These are phyloP conservation scores for Amiota minor DNA, from an alignment of 2,888 invertebrate genomes.

Conservation along the genomic window DNA sequence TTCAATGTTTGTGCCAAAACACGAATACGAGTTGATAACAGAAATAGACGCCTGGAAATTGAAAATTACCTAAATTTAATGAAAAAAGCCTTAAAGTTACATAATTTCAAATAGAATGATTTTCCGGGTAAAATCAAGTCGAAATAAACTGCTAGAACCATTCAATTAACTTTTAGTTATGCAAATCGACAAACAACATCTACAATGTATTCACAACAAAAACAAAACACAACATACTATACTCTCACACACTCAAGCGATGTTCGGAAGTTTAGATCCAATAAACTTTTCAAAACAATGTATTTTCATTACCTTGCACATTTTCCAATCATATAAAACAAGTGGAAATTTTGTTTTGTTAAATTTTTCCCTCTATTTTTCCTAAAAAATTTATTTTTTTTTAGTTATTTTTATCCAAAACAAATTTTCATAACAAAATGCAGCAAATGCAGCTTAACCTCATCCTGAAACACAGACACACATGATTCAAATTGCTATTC, in stretches of 20 bases:
- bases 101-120: no score
- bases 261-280: background rate
- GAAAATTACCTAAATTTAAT: no score
- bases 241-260: background rate
- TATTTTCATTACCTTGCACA: conserved; percentile 62
- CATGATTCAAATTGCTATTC: no score
- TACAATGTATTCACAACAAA: background rate
- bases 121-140: no score
- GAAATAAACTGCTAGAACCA: no score
- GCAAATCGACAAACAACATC: background rate
- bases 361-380: conserved; percentile 39
- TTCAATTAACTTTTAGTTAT: no score
- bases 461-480: no score
- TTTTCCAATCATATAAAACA: conserved; percentile 58
- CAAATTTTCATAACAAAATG: conserved; percentile 17
- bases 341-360: conserved; percentile 50
- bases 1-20: no score
- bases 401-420: conserved; percentile 20
- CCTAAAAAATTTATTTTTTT: conserved; percentile 40
- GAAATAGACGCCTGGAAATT: no score
- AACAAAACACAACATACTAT: background rate
- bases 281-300: conserved; percentile 46
- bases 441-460: no score
- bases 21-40: no score
- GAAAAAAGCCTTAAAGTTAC: no score